phyloP scores from a whole-genome alignment of 2,797 vertebrate genomes.

The Pteropus rufus region DNA sequence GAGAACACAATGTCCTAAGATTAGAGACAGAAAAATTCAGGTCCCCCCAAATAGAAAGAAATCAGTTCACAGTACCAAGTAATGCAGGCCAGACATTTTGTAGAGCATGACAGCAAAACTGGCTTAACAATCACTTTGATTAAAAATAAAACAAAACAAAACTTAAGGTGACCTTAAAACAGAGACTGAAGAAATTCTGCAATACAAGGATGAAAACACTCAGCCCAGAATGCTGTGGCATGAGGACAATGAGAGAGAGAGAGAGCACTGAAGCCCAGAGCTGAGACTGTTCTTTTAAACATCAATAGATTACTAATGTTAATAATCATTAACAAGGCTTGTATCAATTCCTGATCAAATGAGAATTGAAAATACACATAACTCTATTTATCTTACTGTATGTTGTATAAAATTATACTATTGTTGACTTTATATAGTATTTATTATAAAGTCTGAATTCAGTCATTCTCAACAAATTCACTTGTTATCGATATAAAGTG shows the following conservation, averaged over 20 bases:
- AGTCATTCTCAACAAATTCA: neutral
- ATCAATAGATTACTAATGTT: neutral
- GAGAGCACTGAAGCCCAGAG: neutral
- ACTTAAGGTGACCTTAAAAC: neutral
- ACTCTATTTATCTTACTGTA: neutral
- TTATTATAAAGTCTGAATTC: neutral
- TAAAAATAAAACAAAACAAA: neutral
- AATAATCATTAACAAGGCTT: neutral
- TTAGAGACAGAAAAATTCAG: constrained; percentile 65
- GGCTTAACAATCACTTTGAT: neutral
- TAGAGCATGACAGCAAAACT: neutral
- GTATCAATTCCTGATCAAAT: neutral
- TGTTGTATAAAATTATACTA: neutral
- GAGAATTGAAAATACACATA: neutral
- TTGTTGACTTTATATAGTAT: neutral
- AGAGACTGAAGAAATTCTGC: neutral
- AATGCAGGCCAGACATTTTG: neutral
- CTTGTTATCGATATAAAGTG: neutral
- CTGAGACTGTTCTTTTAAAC: neutral
- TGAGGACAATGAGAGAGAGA: neutral
- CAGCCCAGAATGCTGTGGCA: neutral
- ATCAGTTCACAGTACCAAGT: neutral
- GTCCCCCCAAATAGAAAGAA: constrained; percentile 57
- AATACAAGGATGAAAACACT: neutral
- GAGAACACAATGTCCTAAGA: constrained; percentile 62